Conservation (phyloP, 2,888 invertebrate genomes). For the Aporophyla lueneburgensis region DNA sequence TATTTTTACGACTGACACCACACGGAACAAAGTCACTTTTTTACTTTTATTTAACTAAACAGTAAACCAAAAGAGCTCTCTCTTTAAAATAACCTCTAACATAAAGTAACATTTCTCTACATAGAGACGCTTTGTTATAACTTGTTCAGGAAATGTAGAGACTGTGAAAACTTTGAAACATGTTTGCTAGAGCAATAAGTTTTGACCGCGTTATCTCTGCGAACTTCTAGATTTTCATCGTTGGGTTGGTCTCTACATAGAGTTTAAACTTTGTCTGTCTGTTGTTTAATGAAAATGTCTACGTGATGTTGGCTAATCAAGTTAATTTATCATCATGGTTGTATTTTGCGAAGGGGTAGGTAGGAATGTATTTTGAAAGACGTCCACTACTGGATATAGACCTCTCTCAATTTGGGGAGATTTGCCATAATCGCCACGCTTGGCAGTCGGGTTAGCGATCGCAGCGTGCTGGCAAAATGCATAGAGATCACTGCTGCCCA, state of each 20-base stretch:
- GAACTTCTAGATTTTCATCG: conserved; percentile 40
- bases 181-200: conserved; percentile 45
- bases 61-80: not conserved
- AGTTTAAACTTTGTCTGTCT: conserved; percentile 13
- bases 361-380: too few species aligned
- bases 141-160: conserved; percentile 57
- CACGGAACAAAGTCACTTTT: too few species aligned
- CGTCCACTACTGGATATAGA: too few species aligned
- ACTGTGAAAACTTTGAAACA: conserved; percentile 45
- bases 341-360: not conserved
- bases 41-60: not conserved
- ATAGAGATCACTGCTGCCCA: too few species aligned
- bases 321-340: not conserved
- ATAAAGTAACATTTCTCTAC: conserved; percentile 3
- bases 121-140: conserved; percentile 46
- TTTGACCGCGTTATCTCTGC: conserved; percentile 40
- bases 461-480: too few species aligned
- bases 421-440: too few species aligned
- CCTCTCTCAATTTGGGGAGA: too few species aligned
- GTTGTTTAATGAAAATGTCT: conserved; percentile 27
- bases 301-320: not conserved
- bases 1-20: too few species aligned
- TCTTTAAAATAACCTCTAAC: conserved; percentile 27
- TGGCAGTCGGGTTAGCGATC: too few species aligned
- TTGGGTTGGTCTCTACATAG: conserved; percentile 20